Evolutionary conservation across 2,113 vertebrate species (phyloP), one percentile per base, ranked within the genome.

Genomic region (Chloroceryle aenea): DNA sequence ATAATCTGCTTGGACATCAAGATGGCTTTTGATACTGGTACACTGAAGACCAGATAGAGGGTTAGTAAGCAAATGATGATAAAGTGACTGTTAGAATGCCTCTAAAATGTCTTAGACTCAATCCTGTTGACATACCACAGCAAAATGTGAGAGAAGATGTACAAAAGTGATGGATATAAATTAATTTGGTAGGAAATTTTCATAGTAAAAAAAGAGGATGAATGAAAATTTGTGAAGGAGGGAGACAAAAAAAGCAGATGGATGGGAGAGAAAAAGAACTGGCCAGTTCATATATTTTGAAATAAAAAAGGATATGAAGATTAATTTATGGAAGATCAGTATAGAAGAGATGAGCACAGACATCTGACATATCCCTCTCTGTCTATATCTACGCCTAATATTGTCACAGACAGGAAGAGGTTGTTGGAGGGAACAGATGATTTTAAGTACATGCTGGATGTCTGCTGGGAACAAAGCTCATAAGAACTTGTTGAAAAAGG

Each of bases 1-100:
- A 94, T 97, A 96, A 97, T 97, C 90, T 96, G 85, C 91, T 96
- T 96, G 97, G 96, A 97, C 95, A 82, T 86, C 90, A 95, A 91
- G 97, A 96, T 97, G 92, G 95, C 88, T 95, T 97, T 95, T 97
- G 93, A 96, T 96, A 95, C 55, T 79, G 52, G 91, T 91, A 93
- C 50, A 47, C 29, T 95, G 74, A 90, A 87, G 77, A 95, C 68
- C 56, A 93, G 75, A 97, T 94, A 93, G n/a, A 86, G 84, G 10
- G 64, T 86, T 94, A 91, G 88, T 59, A 95, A 83, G 77, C 73
- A 86, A 91, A 72, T 53, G 34, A 82, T 91, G 59, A 79, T 87
- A 58, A 96, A 95, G 61, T 72, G 68, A 85, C 85, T 84, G 69
- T 90, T 84, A 90, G 87, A 87, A 95, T 66, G 67, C 61, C 69